phyloP scores from a whole-genome alignment of 2,888 invertebrate genomes.

The Plagiodera versicolora region DNA sequence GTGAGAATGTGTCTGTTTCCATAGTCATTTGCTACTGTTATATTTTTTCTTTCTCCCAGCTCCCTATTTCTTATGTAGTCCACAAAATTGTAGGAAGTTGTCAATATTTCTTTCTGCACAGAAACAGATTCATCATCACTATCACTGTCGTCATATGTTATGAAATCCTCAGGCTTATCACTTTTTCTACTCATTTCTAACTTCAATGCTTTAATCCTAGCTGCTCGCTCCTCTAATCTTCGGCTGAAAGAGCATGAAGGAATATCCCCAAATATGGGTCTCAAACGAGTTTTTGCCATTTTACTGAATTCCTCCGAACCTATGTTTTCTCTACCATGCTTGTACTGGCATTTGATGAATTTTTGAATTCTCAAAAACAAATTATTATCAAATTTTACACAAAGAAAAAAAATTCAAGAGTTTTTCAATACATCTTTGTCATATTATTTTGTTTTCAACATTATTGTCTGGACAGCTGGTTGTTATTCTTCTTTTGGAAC shows the following conservation, averaged over 20 bases:
- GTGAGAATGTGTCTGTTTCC: slow-evolving; percentile 87
- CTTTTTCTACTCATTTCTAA: slow-evolving; percentile 78
- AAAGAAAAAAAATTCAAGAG: no score
- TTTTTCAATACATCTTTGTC: no score
- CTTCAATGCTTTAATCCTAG: slow-evolving; percentile 65
- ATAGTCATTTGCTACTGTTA: slow-evolving; percentile 75
- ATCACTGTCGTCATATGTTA: slow-evolving; percentile 85
- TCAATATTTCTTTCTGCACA: slow-evolving; percentile 71
- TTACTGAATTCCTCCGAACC: not conserved
- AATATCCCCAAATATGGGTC: slow-evolving; percentile 71
- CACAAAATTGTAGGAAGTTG: slow-evolving; percentile 82
- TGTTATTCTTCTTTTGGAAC: no score
- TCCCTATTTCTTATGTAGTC: slow-evolving; percentile 83
- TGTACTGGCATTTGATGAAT: no score
- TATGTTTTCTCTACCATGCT: no score
- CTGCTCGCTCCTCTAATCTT: slow-evolving; percentile 74
- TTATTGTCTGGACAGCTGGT: no score
- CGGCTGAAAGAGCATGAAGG: slow-evolving; percentile 76
- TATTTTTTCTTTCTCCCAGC: slow-evolving; percentile 69
- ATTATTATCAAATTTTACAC: no score
- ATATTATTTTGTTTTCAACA: no score
- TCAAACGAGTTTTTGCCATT: slow-evolving; percentile 75
- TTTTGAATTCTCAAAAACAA: no score
- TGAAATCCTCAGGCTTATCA: slow-evolving; percentile 88
- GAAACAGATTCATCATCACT: slow-evolving; percentile 80